Percentiles rank a stretch among this genome's conserved stretches.
These are phyloP conservation scores for Drosophila buzzatii DNA, from an alignment of 2,888 invertebrate species.

Conservation along the genomic window DNA sequence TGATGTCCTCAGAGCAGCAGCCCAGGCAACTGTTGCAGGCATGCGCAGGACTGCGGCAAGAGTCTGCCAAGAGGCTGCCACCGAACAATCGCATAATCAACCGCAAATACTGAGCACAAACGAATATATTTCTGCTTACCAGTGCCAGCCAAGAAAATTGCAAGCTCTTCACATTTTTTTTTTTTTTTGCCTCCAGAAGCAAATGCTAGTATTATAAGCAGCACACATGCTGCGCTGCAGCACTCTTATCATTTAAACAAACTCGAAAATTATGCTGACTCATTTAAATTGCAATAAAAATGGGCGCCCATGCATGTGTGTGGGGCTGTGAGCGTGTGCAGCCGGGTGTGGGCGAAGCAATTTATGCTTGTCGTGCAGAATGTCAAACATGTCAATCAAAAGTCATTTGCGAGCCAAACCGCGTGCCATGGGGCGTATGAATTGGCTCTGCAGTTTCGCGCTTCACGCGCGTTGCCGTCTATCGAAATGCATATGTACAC, in stretches of 20 bases:
- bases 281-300: slow-evolving; percentile 71
- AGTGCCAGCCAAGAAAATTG: slow-evolving; percentile 27
- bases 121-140: slow-evolving; percentile 12
- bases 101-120: slow-evolving; percentile 24
- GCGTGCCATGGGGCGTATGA: slow-evolving; percentile 58
- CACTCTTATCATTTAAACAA: slow-evolving; percentile 53
- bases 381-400: slow-evolving; percentile 81
- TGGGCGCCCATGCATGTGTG: slow-evolving; percentile 10
- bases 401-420: slow-evolving; percentile 65
- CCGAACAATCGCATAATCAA: slow-evolving; percentile 49
- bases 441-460: slow-evolving; percentile 36
- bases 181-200: neutral
- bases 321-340: slow-evolving; percentile 7
- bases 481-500: slow-evolving; percentile 21
- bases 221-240: slow-evolving; percentile 25
- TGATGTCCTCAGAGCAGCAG: slow-evolving; percentile 12
- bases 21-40: slow-evolving; percentile 56
- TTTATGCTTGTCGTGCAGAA: slow-evolving; percentile 76
- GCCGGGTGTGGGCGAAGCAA: slow-evolving; percentile 42
- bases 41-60: slow-evolving; percentile 57
- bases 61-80: slow-evolving; percentile 29
- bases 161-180: slow-evolving; percentile 63
- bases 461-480: slow-evolving; percentile 9
- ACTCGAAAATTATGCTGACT: slow-evolving; percentile 73
- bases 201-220: slow-evolving; percentile 36